Conservation (phyloP, 2,888 invertebrate genomes). For the Patella pellucida region DNA sequence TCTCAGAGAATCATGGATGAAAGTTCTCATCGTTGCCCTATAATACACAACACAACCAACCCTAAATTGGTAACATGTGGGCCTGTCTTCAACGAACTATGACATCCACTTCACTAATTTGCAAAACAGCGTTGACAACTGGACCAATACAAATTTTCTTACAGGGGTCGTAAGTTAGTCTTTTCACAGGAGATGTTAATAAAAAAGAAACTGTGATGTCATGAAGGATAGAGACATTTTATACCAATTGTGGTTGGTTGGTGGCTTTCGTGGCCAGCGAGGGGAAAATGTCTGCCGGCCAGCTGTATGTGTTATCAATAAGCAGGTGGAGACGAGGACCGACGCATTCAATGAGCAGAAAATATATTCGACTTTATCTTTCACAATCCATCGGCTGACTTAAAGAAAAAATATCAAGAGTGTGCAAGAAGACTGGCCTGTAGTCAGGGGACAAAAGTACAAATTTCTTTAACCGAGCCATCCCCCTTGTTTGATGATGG, state of each 20-base stretch:
- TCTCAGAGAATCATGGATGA: no score
- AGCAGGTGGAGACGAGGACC: neutral
- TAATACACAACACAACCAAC: no score
- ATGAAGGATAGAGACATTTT: no score
- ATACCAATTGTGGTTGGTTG: no score
- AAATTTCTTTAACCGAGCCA: neutral
- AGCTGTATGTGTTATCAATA: constrained; percentile 4
- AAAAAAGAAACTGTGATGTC: no score
- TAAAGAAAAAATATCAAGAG: neutral
- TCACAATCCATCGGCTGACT: neutral
- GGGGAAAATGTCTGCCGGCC: neutral
- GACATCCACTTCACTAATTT: no score
- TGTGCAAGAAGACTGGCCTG: constrained; percentile 5
- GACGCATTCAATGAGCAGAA: neutral
- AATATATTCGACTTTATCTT: constrained; percentile 4
- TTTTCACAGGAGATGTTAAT: no score
- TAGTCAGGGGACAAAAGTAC: constrained; percentile 1
- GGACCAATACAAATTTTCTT: neutral
- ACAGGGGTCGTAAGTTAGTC: neutral
- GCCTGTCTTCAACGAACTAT: no score
- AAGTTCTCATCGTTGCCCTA: no score
- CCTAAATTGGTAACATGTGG: no score
- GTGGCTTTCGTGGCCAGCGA: neutral
- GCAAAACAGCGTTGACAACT: neutral
- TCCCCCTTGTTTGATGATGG: neutral